Conservation (phyloP, 2,888 invertebrate genomes). For the Slavum lentiscoides region DNA sequence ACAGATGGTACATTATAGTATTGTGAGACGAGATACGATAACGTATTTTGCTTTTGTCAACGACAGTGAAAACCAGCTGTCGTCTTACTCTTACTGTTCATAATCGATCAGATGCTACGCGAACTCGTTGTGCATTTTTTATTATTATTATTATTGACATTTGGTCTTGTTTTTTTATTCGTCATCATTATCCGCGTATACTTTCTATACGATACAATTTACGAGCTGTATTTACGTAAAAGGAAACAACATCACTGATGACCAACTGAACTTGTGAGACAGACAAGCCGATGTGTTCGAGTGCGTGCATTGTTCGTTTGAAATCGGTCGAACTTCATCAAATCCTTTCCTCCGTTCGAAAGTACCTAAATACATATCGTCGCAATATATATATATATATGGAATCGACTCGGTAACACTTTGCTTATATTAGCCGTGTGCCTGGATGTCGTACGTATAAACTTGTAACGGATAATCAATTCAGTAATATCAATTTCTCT, state of each 20-base stretch:
- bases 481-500: too few relatives aligned
- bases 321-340: background rate
- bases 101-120: background rate
- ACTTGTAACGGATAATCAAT: too few relatives aligned
- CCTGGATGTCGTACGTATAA: too few relatives aligned
- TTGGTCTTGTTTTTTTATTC: too few relatives aligned
- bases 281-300: too few relatives aligned
- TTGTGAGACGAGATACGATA: background rate
- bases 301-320: slow-evolving; percentile 1
- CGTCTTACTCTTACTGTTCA: slow-evolving; percentile 28
- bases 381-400: too few relatives aligned
- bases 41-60: background rate
- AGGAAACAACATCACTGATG: slow-evolving; percentile 14
- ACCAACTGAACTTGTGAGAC: background rate
- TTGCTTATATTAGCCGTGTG: too few relatives aligned
- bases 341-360: too few relatives aligned
- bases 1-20: background rate
- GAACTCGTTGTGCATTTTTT: background rate
- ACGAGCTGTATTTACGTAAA: background rate
- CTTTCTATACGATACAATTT: slow-evolving; percentile 11
- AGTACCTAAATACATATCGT: too few relatives aligned
- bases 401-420: too few relatives aligned
- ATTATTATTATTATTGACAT: too few relatives aligned
- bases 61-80: slow-evolving; percentile 16
- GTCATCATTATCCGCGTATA: too few relatives aligned